Percentiles rank a stretch among this genome's conserved stretches.
Evolutionary conservation across 2,113 vertebrate genomes (phyloP).

Genomic region (Tupaia tana): DNA sequence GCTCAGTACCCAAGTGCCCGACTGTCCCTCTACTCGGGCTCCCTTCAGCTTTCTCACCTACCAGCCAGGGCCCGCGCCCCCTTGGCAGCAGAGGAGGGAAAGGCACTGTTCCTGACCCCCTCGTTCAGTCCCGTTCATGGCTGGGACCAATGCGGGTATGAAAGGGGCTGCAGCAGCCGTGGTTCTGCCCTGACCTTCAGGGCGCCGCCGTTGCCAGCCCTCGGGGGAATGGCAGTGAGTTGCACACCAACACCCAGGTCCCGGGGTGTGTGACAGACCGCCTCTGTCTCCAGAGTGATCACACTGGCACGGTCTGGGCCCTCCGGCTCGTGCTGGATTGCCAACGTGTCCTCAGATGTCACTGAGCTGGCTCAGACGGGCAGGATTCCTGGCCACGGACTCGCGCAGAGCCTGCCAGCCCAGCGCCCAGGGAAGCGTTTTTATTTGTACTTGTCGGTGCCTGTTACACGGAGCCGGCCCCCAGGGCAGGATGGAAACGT

Average conservation of each 20-base stretch:
- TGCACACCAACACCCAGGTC: background rate
- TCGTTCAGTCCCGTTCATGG: background rate
- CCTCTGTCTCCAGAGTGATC: background rate
- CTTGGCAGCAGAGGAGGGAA: background rate
- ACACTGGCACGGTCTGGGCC: background rate
- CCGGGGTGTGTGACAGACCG: background rate
- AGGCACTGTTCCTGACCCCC: no score
- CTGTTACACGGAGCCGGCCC: background rate
- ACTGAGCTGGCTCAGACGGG: background rate
- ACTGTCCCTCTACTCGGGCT: background rate
- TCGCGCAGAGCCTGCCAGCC: background rate
- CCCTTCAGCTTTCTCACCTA: background rate
- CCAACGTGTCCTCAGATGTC: background rate
- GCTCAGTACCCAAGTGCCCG: background rate
- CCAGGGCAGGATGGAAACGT: background rate
- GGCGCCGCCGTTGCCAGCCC: background rate
- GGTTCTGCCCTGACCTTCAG: background rate
- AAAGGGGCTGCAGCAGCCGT: background rate
- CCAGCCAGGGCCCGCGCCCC: fast-evolving
- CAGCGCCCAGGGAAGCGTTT: background rate
- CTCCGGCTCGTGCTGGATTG: background rate
- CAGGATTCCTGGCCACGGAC: background rate
- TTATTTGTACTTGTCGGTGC: background rate
- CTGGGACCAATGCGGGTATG: background rate
- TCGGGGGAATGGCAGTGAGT: background rate